Conservation (phyloP, 2,888 invertebrate species). For the Epirrita christyi region DNA sequence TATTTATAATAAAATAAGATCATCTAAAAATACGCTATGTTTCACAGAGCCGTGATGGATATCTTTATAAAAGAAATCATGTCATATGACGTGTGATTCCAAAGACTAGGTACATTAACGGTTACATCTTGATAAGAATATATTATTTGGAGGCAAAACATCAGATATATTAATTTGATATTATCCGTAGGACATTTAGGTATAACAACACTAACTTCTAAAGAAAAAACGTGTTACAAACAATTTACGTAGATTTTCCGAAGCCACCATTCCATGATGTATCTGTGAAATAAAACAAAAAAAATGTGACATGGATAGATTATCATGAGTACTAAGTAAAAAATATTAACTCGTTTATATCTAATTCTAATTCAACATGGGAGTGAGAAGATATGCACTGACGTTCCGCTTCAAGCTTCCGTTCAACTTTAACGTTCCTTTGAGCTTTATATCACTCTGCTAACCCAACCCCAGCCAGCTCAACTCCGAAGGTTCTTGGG, state of each 20-base stretch:
- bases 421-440: too few species aligned
- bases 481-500: too few species aligned
- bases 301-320: too few species aligned
- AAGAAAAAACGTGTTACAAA: constrained; percentile 52
- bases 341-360: too few species aligned
- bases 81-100: constrained; percentile 61
- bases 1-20: constrained; percentile 77
- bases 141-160: constrained; percentile 52
- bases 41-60: constrained; percentile 50
- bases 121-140: constrained; percentile 45
- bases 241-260: constrained; percentile 45
- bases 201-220: constrained; percentile 59
- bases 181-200: constrained; percentile 55
- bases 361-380: too few species aligned
- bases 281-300: constrained; percentile 33
- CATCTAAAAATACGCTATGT: constrained; percentile 80
- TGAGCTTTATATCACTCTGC: too few species aligned
- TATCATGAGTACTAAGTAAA: too few species aligned
- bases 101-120: constrained; percentile 47
- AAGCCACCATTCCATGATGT: constrained; percentile 42
- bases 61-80: constrained; percentile 57
- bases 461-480: too few species aligned
- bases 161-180: constrained; percentile 52
- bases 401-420: too few species aligned
- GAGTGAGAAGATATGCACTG: too few species aligned